A percentile compares a stretch with the other conserved stretches of the same genome.
phyloP scores from a whole-genome alignment of 37 sponge, comb jelly and placozoan genomes.

The Aphrocallistes beatrix region DNA sequence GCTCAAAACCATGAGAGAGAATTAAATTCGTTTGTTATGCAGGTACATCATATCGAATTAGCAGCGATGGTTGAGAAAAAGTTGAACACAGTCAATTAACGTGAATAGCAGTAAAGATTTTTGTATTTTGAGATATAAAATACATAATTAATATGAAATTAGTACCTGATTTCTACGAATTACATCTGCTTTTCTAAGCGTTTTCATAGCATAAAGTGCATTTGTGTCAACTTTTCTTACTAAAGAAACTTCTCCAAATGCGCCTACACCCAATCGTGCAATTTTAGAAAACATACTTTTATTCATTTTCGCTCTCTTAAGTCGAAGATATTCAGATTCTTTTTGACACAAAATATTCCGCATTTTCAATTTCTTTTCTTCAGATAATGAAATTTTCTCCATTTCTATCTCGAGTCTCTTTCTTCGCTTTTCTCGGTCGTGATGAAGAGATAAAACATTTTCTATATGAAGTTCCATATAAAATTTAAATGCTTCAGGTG shows the following conservation, averaged over 20 bases:
- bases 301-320: conserved; percentile 81
- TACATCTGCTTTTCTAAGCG: conserved; percentile 78
- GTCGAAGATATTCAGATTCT: conserved; percentile 74
- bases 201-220: conserved; percentile 90
- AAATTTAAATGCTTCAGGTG: conserved; percentile 91
- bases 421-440: conserved; percentile 64
- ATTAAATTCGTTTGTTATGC: too few species aligned
- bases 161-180: conserved; percentile 74
- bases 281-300: conserved; percentile 61
- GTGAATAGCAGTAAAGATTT: too few species aligned
- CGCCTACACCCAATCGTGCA: conserved; percentile 77
- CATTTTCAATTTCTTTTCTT: conserved; percentile 69
- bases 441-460: conserved; percentile 55
- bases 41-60: too few species aligned
- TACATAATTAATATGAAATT: not conserved
- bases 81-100: too few species aligned
- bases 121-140: too few species aligned
- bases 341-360: conserved; percentile 61
- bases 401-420: conserved; percentile 73
- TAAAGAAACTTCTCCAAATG: conserved; percentile 82
- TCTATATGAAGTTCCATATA: conserved; percentile 88
- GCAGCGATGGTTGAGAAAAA: too few species aligned
- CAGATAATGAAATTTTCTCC: conserved; percentile 64
- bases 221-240: conserved; percentile 77
- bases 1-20: too few species aligned